Conservation (phyloP, 2,888 invertebrate species). For the Linyphia triangularis region DNA sequence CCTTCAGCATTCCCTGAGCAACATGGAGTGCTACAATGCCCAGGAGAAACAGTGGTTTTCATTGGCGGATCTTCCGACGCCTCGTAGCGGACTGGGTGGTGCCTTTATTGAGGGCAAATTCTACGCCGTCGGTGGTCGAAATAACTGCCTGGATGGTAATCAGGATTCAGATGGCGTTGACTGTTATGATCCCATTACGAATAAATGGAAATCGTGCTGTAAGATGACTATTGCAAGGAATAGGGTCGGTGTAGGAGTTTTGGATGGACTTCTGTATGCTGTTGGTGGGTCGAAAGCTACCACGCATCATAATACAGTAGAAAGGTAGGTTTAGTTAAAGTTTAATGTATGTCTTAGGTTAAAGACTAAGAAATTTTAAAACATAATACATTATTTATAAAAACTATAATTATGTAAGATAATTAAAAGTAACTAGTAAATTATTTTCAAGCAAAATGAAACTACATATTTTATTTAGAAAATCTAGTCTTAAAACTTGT, state of each 20-base stretch:
- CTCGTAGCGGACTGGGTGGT: constrained; percentile 92
- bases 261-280: constrained; percentile 94
- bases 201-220: constrained; percentile 91
- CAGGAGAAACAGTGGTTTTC: constrained; percentile 91
- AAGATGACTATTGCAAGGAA: constrained; percentile 90
- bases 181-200: constrained; percentile 90
- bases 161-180: constrained; percentile 84
- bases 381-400: too few species aligned
- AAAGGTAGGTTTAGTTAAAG: constrained; percentile 88
- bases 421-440: too few species aligned
- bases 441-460: too few species aligned
- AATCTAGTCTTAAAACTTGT: too few species aligned
- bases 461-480: too few species aligned
- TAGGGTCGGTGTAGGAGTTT: constrained; percentile 94
- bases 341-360: too few species aligned
- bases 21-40: constrained; percentile 92
- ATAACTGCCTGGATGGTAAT: constrained; percentile 90
- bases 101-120: constrained; percentile 86
- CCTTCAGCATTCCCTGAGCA: constrained; percentile 90
- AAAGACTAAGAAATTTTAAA: too few species aligned
- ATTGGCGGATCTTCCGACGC: constrained; percentile 90
- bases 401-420: too few species aligned
- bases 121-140: constrained; percentile 95
- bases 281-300: constrained; percentile 93
- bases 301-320: constrained; percentile 92